phyloP scores from a whole-genome alignment of 37 sponge, comb jelly and placozoan species.

The Eunapius fragilis region DNA sequence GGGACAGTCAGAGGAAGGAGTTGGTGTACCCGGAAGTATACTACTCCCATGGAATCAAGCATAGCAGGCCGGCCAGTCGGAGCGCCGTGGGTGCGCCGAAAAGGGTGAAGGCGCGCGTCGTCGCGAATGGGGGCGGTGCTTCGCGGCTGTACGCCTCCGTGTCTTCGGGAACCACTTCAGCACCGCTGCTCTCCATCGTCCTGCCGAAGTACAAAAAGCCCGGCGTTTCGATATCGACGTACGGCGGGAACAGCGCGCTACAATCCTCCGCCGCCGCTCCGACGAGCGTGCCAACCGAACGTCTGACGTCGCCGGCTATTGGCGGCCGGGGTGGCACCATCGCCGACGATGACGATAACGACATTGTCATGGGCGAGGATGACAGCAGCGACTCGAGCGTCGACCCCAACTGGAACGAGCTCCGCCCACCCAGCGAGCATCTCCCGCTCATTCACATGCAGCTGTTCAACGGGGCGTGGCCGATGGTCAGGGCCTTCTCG shows the following conservation, averaged over 20 bases:
- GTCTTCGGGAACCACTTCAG: background rate
- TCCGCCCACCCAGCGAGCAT: slow-evolving; percentile 29
- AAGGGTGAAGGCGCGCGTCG: no score
- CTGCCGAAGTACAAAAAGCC: background rate
- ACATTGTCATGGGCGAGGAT: slow-evolving; percentile 9
- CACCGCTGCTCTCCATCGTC: background rate
- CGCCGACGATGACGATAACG: slow-evolving; percentile 18
- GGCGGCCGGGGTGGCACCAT: no score
- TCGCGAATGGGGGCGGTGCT: no score
- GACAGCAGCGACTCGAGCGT: slow-evolving; percentile 56
- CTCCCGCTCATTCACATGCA: slow-evolving; percentile 64
- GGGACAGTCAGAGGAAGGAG: slow-evolving; percentile 39
- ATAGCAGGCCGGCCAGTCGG: no score
- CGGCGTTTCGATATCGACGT: no score
- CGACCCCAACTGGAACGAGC: slow-evolving; percentile 40
- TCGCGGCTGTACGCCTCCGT: background rate
- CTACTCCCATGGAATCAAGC: slow-evolving; percentile 1
- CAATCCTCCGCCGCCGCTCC: no score
- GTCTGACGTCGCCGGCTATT: no score
- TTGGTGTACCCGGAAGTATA: slow-evolving; percentile 38
- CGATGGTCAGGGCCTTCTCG: slow-evolving; percentile 35
- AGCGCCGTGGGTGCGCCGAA: no score
- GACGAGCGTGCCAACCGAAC: no score
- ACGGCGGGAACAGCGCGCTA: no score
- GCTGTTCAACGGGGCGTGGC: slow-evolving; percentile 52